Evolutionary conservation across 1,140 invertebrate species (phyloP).

Genomic region (Meloidogyne chitwoodi): DNA sequence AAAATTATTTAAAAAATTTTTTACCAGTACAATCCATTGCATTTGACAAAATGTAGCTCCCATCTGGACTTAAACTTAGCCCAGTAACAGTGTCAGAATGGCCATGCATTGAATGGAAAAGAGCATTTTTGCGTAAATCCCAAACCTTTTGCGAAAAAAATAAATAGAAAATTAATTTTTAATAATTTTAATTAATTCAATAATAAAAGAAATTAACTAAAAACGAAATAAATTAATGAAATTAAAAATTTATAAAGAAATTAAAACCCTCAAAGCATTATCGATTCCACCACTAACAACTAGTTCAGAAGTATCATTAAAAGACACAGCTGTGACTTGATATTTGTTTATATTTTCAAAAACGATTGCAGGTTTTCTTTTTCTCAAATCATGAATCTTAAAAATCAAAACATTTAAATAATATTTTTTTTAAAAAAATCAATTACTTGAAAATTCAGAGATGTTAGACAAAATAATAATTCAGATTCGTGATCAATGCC

Average conservation of each 20-base stretch:
- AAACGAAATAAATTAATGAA: too few relatives aligned
- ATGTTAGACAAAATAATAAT: too few relatives aligned
- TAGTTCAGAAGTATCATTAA: constrained; percentile 92
- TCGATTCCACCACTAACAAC: constrained; percentile 85
- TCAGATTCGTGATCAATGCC: too few relatives aligned
- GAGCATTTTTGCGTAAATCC: constrained; percentile 85
- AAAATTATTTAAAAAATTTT: constrained; percentile 5
- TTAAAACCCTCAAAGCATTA: constrained; percentile 82
- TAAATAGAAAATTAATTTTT: neutral
- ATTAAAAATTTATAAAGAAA: neutral
- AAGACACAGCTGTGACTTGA: constrained; percentile 82
- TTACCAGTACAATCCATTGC: constrained; percentile 86
- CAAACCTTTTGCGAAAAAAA: constrained; percentile 68
- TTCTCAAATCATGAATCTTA: constrained; percentile 74
- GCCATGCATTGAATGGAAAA: constrained; percentile 77
- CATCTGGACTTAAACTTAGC: constrained; percentile 83
- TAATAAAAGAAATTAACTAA: too few relatives aligned
- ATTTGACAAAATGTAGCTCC: constrained; percentile 86
- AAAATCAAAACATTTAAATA: constrained; percentile 16
- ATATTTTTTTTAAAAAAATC: neutral
- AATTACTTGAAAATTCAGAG: too few relatives aligned
- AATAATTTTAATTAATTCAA: too few relatives aligned
- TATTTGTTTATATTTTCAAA: constrained; percentile 73
- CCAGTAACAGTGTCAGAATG: constrained; percentile 94
- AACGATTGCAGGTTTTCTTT: constrained; percentile 74